Conservation (phyloP, 2,888 invertebrate species). For the Torymus tubicola region DNA sequence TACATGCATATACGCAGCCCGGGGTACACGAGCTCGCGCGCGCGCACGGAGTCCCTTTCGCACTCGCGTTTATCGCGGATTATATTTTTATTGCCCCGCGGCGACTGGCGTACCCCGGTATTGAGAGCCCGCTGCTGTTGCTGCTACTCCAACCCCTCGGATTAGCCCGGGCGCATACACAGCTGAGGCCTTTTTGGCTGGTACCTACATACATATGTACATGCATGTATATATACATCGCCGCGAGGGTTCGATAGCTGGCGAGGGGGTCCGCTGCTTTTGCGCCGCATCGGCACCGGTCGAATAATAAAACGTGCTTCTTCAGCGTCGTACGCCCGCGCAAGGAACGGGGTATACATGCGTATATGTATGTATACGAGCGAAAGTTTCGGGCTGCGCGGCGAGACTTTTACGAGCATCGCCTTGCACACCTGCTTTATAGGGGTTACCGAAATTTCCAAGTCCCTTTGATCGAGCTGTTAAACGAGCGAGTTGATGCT, state of each 20-base stretch:
- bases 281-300: no score
- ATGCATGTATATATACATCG: no score
- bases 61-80: slow-evolving; percentile 67
- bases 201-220: no score
- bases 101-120: neutral
- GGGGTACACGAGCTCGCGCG: no score
- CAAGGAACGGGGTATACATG: no score
- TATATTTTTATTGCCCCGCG: slow-evolving; percentile 67
- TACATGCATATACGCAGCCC: neutral
- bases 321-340: no score
- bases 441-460: slow-evolving; percentile 37
- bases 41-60: slow-evolving; percentile 20
- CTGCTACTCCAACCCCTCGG: slow-evolving; percentile 50
- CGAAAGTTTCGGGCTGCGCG: slow-evolving; percentile 2
- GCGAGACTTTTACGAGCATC: slow-evolving; percentile 48
- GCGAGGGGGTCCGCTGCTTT: no score
- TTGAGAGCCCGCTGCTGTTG: neutral
- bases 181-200: slow-evolving; percentile 63
- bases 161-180: slow-evolving; percentile 66
- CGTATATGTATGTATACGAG: no score
- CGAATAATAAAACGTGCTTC: no score
- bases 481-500: slow-evolving; percentile 24
- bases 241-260: no score
- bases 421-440: slow-evolving; percentile 48
- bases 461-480: slow-evolving; percentile 51